These are phyloP conservation scores for Poecilia picta DNA, from an alignment of 2,797 vertebrate genomes.

Conservation along the genomic window DNA sequence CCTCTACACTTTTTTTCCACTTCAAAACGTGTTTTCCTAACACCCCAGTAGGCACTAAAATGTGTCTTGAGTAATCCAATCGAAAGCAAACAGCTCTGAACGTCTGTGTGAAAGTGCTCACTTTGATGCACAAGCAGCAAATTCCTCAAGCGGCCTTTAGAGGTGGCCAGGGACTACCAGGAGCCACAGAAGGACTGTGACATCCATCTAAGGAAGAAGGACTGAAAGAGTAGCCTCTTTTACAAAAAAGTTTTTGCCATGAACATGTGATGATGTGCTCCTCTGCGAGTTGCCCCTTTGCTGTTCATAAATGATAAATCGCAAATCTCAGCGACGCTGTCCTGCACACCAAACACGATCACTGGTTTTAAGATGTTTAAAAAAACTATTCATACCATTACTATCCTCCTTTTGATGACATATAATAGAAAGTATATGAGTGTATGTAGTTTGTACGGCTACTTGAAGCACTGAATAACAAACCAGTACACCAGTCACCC, in stretches of 20 bases:
- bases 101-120: conserved; percentile 39
- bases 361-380: neutral
- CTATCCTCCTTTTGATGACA: neutral
- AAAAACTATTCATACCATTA: neutral
- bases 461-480: neutral
- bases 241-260: neutral
- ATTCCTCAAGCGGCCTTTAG: conserved; percentile 34
- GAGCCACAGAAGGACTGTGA: neutral
- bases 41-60: conserved; percentile 52
- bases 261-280: neutral
- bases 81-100: conserved; percentile 32
- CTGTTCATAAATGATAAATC: neutral
- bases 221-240: neutral
- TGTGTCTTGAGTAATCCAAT: conserved; percentile 21
- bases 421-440: neutral
- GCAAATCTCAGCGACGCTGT: neutral
- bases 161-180: conserved; percentile 1
- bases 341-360: neutral
- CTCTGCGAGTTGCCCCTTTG: neutral
- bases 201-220: neutral
- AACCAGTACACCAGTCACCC: neutral
- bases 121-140: conserved; percentile 3
- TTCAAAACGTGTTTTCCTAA: conserved; percentile 51
- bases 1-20: conserved; percentile 56
- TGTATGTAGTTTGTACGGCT: neutral